phyloP scores from a whole-genome alignment of 2,888 invertebrate genomes.

The Drosophila lutescens region DNA sequence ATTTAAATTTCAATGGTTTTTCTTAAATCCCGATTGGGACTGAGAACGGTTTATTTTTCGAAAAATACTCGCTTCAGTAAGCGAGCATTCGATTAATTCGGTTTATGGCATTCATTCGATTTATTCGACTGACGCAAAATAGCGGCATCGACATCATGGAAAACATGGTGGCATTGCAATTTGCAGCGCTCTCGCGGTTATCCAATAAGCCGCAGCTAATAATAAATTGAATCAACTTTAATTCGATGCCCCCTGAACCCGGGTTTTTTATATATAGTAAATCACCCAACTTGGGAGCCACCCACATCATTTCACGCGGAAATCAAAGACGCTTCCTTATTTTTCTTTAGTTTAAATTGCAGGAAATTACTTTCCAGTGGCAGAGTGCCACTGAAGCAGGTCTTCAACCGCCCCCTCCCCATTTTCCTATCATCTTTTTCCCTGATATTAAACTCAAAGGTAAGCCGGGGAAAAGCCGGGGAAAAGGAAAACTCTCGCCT shows the following conservation, averaged over 20 bases:
- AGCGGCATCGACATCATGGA: slow-evolving; percentile 1
- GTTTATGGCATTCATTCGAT: slow-evolving; percentile 12
- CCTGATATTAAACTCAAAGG: slow-evolving; percentile 72
- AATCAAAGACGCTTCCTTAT: slow-evolving; percentile 80
- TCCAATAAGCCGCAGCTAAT: slow-evolving; percentile 55
- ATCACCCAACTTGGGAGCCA: neutral
- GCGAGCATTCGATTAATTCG: slow-evolving; percentile 5
- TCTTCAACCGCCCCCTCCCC: neutral
- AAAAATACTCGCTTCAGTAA: neutral
- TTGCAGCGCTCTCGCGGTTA: slow-evolving; percentile 29
- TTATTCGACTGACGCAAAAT: slow-evolving; percentile 8
- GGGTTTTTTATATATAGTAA: neutral
- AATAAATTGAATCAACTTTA: slow-evolving; percentile 74
- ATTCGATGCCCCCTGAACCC: slow-evolving; percentile 40
- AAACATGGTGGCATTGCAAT: slow-evolving; percentile 14
- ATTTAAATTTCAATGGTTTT: too few species aligned
- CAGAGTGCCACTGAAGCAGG: slow-evolving; percentile 11
- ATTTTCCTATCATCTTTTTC: slow-evolving; percentile 48
- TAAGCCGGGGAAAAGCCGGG: slow-evolving; percentile 2
- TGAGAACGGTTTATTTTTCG: too few species aligned
- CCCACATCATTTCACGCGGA: slow-evolving; percentile 77
- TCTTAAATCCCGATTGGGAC: too few species aligned
- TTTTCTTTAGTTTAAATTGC: slow-evolving; percentile 79
- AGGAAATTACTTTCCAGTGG: slow-evolving; percentile 78
- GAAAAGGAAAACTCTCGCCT: slow-evolving; percentile 7